Conservation (phyloP, 2,888 invertebrate genomes). For the Byasa hedistus region DNA sequence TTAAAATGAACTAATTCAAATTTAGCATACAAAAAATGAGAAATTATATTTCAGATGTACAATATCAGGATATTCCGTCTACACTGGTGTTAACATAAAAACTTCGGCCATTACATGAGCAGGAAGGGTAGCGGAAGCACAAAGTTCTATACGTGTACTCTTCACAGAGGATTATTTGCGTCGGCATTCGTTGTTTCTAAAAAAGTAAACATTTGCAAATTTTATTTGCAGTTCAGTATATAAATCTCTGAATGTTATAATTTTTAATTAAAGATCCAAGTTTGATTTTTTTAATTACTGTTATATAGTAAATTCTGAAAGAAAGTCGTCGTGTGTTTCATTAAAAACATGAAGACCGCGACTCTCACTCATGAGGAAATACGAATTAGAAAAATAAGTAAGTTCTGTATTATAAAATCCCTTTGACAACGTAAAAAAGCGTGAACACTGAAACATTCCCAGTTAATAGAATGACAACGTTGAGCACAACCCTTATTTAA, state of each 20-base stretch:
- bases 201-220: too few species aligned
- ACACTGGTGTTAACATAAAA: background rate
- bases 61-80: background rate
- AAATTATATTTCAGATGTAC: background rate
- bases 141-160: background rate
- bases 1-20: background rate
- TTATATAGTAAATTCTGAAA: too few species aligned
- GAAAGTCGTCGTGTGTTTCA: too few species aligned
- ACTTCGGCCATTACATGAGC: background rate
- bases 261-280: too few species aligned
- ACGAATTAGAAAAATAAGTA: too few species aligned
- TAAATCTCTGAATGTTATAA: too few species aligned
- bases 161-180: background rate
- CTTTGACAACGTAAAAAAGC: background rate
- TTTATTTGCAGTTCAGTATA: too few species aligned
- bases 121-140: background rate
- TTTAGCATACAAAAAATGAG: too few species aligned
- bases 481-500: conserved; percentile 38
- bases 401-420: too few species aligned
- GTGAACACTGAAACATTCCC: background rate
- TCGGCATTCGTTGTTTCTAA: background rate
- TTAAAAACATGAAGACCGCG: too few species aligned
- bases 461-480: conserved; percentile 27
- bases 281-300: background rate
- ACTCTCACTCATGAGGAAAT: too few species aligned